Base-by-base conservation (phyloP, 2,888 invertebrate genomes). In the Polydrusus tereticollis region DNA sequence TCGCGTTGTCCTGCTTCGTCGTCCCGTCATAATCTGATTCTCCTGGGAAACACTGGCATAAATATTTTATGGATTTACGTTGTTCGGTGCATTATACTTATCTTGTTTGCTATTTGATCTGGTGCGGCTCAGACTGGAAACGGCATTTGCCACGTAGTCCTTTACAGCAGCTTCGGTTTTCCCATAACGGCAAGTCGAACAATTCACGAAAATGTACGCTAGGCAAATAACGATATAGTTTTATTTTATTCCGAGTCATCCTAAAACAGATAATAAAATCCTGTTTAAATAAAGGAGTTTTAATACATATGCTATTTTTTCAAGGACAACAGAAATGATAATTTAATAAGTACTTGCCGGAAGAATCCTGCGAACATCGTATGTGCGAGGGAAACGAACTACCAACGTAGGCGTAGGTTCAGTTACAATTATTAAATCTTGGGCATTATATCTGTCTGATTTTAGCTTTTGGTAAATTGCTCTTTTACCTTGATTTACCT, bases 11-110 rank as follows among this genome's bases (percentile, higher is more conserved):
- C 69, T 67, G 73, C 43, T 65, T 58, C 52, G 66, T 73, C 72
- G 77, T 79, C 82, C 81, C 82, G 85, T 85, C 85, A 85, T 85
- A 85, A 85, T 85, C 85, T 82, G 83, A 85, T 84, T 78, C 85
- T 79, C 83, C 71, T 62, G 85, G 82, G 85, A 83, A 79, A 74
- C 78, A 77, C 79, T 78, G 74, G 81, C 82, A 84, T 85, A 85
- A 85, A 85, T 85, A 85, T 85, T 85, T 85, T 85, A 85, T 85
- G 84, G 85, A 85, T 85, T 85, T 85, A 85, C 84, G 84, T 84
- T 85, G 85, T 85, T 83, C 84, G 80, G 81, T 85, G 85, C 85
- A 85, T 85, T 85, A 85, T 85, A 84, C 85, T 85, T 85, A 84
- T 84, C 85, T 81, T 82, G 83, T 83, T 83, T 82, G 84, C 81